phyloP scores from a whole-genome alignment of 2,888 invertebrate genomes.

The Cephus runcator region DNA sequence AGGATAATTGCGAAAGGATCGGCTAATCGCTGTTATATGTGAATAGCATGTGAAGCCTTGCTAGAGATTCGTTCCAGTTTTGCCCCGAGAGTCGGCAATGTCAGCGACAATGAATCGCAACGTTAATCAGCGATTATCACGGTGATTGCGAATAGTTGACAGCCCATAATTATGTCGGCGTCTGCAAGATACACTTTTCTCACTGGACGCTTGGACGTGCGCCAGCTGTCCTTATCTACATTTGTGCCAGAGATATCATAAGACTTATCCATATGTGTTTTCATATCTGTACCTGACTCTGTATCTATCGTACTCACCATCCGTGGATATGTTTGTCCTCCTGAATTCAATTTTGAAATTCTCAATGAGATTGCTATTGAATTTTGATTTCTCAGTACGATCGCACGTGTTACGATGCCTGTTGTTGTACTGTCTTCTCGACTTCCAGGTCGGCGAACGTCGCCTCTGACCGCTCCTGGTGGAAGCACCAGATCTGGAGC shows the following conservation, averaged over 20 bases:
- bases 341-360: conserved; percentile 85
- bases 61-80: not conserved
- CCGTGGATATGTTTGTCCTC: conserved; percentile 54
- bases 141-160: conserved; percentile 39
- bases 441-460: conserved; percentile 50
- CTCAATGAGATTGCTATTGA: conserved; percentile 86
- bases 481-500: conserved; percentile 35
- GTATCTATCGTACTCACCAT: conserved; percentile 38
- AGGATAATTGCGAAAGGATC: not conserved
- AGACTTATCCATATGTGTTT: not conserved
- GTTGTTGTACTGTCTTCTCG: conserved; percentile 51
- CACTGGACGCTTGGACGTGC: not conserved
- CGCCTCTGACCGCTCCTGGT: conserved; percentile 50
- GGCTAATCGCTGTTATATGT: not conserved
- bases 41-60: not conserved
- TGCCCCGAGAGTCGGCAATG: not conserved
- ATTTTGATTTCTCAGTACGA: conserved; percentile 78
- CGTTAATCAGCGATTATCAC: conserved; percentile 35
- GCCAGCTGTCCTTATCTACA: not conserved
- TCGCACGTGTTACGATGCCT: conserved; percentile 70
- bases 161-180: conserved; percentile 37
- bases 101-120: not conserved
- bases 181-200: not conserved
- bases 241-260: not conserved
- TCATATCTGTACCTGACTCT: not conserved